Conservation (phyloP, 2,888 invertebrate genomes). For the Chrysomela aeneicollis region DNA sequence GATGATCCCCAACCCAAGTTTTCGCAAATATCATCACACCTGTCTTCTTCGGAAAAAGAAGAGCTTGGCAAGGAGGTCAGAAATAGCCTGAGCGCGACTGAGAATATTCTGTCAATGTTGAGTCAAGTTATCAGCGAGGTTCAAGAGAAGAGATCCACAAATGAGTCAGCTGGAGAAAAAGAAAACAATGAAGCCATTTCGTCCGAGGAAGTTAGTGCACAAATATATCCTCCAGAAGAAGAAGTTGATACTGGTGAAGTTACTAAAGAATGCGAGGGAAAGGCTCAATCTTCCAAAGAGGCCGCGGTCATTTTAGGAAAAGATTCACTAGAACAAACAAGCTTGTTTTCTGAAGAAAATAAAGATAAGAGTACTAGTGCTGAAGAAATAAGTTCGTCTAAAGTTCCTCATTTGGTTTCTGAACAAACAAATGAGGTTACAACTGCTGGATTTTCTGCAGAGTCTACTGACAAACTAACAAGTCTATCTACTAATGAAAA, state of each 20-base stretch:
- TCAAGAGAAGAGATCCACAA: neutral
- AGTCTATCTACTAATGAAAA: neutral
- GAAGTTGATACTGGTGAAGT: neutral
- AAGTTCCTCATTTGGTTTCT: neutral
- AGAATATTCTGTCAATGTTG: slow-evolving; percentile 31
- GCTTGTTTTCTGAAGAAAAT: neutral
- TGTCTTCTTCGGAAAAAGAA: neutral
- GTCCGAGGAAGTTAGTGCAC: no score
- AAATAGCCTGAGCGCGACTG: slow-evolving; percentile 25
- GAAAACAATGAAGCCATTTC: neutral
- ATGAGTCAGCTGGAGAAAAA: neutral
- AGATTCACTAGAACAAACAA: neutral
- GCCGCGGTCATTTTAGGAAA: neutral
- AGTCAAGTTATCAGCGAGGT: slow-evolving; percentile 15
- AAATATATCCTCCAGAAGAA: no score
- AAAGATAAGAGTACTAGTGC: neutral
- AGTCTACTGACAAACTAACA: neutral
- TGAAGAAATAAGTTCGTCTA: neutral
- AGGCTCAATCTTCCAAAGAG: neutral
- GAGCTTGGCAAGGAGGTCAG: slow-evolving; percentile 5
- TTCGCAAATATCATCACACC: neutral
- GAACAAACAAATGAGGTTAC: neutral
- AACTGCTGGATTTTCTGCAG: slow-evolving; percentile 6
- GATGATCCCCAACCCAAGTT: neutral
- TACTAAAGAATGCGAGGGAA: neutral